phyloP scores from a whole-genome alignment of 2,888 invertebrate genomes.

The Axea sp. region DNA sequence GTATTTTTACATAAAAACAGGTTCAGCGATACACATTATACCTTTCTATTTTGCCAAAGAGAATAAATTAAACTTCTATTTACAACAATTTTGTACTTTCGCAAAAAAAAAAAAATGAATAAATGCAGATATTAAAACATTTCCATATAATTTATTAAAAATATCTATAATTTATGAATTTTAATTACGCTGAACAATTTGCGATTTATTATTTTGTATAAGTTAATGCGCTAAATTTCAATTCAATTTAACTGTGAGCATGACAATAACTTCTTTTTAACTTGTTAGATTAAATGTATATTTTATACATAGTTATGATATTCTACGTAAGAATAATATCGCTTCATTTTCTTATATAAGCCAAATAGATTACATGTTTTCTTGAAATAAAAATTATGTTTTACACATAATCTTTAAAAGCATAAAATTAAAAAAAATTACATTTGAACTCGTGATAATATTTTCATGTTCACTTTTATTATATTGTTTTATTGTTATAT shows the following conservation, averaged over 20 bases:
- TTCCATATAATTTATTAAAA: slow-evolving; percentile 1
- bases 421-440: too few species aligned
- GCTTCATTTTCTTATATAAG: slow-evolving; percentile 63
- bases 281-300: slow-evolving; percentile 49
- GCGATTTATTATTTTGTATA: slow-evolving; percentile 12
- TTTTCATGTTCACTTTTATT: slow-evolving; percentile 13
- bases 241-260: slow-evolving; percentile 57
- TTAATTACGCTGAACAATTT: slow-evolving; percentile 7
- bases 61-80: slow-evolving; percentile 9
- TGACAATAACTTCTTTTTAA: slow-evolving; percentile 61
- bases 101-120: slow-evolving; percentile 1
- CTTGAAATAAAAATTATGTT: slow-evolving; percentile 29
- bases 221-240: slow-evolving; percentile 22
- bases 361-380: slow-evolving; percentile 63
- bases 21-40: background rate
- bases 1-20: too few species aligned
- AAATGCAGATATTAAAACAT: slow-evolving; percentile 3
- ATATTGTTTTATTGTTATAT: slow-evolving; percentile 18
- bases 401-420: too few species aligned
- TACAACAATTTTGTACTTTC: slow-evolving; percentile 4
- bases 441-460: too few species aligned
- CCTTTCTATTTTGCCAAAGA: slow-evolving; percentile 41
- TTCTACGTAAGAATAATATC: slow-evolving; percentile 58
- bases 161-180: slow-evolving; percentile 7
- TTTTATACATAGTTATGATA: slow-evolving; percentile 56